phyloP scores from a whole-genome alignment of 2,888 invertebrate species.

The Drosophila dives region DNA sequence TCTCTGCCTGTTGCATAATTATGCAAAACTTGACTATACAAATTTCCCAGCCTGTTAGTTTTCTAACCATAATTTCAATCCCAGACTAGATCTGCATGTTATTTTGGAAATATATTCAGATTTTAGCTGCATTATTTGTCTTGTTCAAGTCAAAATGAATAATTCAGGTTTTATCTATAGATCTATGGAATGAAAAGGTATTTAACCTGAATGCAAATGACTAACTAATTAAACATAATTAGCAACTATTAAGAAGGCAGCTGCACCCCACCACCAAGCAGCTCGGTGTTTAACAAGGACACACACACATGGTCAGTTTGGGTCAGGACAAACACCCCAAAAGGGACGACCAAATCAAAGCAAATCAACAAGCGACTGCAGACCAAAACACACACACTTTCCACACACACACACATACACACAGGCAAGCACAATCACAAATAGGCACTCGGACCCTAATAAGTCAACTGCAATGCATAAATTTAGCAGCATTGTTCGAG shows the following conservation, averaged over 20 bases:
- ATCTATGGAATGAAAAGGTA: not conserved
- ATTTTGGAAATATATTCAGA: not conserved
- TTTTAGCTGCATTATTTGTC: not conserved
- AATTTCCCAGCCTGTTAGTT: not conserved
- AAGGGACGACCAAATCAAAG: conserved; percentile 70
- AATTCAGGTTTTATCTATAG: not conserved
- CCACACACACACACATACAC: conserved; percentile 7
- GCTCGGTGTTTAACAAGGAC: conserved; percentile 51
- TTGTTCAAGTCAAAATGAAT: not conserved
- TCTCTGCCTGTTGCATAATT: not conserved
- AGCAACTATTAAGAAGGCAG: conserved; percentile 69
- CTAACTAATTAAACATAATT: conserved; percentile 81
- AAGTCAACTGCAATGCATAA: conserved; percentile 81
- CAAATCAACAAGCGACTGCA: conserved; percentile 67
- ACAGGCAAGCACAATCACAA: conserved; percentile 14
- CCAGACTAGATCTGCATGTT: not conserved
- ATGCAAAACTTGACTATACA: not conserved
- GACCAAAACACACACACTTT: conserved; percentile 1
- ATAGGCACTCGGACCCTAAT: conserved; percentile 70
- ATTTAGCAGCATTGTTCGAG: conserved; percentile 60
- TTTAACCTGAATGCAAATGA: conserved; percentile 46
- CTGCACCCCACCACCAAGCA: not conserved
- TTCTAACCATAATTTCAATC: not conserved
- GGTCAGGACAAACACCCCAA: conserved; percentile 22
- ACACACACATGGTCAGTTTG: conserved; percentile 63